phyloP scores from a whole-genome alignment of 2,888 invertebrate species.

The Enoplolaimus lenunculus region DNA sequence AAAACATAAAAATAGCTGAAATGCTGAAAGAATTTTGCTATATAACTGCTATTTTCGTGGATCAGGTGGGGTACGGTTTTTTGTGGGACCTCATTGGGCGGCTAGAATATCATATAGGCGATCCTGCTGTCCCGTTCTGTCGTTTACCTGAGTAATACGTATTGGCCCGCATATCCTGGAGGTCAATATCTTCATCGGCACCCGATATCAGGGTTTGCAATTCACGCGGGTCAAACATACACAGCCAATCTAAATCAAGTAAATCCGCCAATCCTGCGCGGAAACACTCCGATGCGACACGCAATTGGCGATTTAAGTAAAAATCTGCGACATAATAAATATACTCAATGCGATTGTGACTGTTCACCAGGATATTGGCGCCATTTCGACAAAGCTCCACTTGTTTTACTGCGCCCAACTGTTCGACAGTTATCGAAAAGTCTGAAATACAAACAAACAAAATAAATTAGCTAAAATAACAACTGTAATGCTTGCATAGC shows the following conservation, averaged over 20 bases:
- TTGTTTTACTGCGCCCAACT: conserved; percentile 27
- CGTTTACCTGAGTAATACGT: conserved; percentile 66
- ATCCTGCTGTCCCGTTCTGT: too few relatives aligned
- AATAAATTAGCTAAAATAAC: too few relatives aligned
- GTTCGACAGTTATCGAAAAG: conserved; percentile 26
- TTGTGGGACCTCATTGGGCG: too few relatives aligned
- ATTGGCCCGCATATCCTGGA: conserved; percentile 67
- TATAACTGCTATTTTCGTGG: too few relatives aligned
- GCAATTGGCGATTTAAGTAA: conserved; percentile 70
- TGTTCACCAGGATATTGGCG: conserved; percentile 70
- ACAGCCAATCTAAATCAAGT: conserved; percentile 75
- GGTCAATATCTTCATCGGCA: conserved; percentile 78
- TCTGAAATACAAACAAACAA: too few relatives aligned
- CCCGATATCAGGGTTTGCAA: conserved; percentile 91
- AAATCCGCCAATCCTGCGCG: conserved; percentile 77
- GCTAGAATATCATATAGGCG: too few relatives aligned
- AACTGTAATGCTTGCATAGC: conserved; percentile 6
- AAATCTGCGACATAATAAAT: conserved; percentile 89
- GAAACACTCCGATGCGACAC: conserved; percentile 71
- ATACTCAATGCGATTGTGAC: conserved; percentile 83
- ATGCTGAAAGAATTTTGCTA: too few relatives aligned
- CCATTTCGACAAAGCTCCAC: conserved; percentile 83
- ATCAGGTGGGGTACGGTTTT: too few relatives aligned
- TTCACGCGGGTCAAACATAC: conserved; percentile 84
- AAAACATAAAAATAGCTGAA: too few relatives aligned